These are phyloP conservation scores for Oryzias celebensis DNA, from an alignment of 2,113 vertebrate genomes.

Conservation along the genomic window DNA sequence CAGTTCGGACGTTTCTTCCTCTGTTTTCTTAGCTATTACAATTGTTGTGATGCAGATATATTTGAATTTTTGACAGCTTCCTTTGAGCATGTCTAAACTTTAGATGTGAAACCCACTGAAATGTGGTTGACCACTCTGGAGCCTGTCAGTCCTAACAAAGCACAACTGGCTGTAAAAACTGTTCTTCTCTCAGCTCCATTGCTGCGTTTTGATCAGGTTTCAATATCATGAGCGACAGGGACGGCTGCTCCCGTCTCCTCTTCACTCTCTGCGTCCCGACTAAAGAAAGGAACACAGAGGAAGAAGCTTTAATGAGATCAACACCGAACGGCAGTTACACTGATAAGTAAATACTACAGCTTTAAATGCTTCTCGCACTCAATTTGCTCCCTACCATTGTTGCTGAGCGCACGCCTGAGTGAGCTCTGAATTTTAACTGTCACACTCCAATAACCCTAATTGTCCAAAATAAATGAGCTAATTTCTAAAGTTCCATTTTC, in stretches of 20 bases:
- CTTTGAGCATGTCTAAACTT: too few relatives aligned
- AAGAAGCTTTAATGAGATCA: conserved; percentile 87
- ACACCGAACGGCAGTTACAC: conserved; percentile 87
- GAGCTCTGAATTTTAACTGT: conserved; percentile 94
- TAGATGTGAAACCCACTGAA: too few relatives aligned
- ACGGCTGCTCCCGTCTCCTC: conserved; percentile 50
- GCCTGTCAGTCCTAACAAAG: too few relatives aligned
- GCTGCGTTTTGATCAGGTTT: conserved; percentile 51
- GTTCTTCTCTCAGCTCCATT: conserved; percentile 11
- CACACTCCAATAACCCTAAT: conserved; percentile 99
- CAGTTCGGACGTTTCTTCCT: too few relatives aligned
- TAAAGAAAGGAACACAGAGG: conserved; percentile 67
- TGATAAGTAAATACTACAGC: conserved; percentile 97
- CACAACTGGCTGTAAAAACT: too few relatives aligned
- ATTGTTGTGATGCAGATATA: too few relatives aligned
- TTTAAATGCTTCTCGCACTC: conserved; percentile 90
- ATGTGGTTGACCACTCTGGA: too few relatives aligned
- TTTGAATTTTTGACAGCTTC: too few relatives aligned
- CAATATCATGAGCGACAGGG: conserved; percentile 61
- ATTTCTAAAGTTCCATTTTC: conserved; percentile 97
- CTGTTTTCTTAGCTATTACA: too few relatives aligned
- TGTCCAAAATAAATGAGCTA: conserved; percentile 99
- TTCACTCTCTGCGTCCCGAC: conserved; percentile 31
- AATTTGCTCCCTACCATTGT: conserved; percentile 83
- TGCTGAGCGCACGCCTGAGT: conserved; percentile 83